A percentile compares a stretch with the other conserved stretches of the same genome.
Conservation (phyloP, 2,113 vertebrate genomes). For the Thomomys bottae region DNA sequence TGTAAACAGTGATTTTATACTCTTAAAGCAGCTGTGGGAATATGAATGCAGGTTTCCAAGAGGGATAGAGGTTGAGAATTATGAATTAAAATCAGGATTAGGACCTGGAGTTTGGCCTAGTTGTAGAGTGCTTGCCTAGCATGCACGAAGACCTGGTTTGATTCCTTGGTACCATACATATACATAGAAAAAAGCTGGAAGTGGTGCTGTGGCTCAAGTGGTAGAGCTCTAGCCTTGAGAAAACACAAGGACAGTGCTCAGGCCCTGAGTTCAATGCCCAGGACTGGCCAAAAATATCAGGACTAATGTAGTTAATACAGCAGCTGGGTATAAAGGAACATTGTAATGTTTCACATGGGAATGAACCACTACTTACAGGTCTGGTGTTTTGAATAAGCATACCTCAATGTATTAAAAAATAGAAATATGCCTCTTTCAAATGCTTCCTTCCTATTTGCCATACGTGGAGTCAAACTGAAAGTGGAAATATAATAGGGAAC, state of each 20-base stretch:
- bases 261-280: no score
- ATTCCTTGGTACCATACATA: no score
- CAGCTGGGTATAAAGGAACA: background rate
- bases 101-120: no score
- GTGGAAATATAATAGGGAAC: slow-evolving; percentile 31
- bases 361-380: background rate
- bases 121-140: no score
- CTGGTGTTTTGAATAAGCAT: slow-evolving; percentile 50
- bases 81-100: slow-evolving; percentile 45
- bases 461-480: slow-evolving; percentile 9
- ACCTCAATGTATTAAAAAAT: slow-evolving; percentile 36
- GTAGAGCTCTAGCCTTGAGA: no score
- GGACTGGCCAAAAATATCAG: no score
- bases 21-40: background rate
- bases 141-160: no score
- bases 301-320: slow-evolving; percentile 6
- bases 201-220: no score
- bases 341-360: slow-evolving; percentile 17
- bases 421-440: slow-evolving; percentile 44
- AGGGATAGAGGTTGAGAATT: slow-evolving; percentile 16
- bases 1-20: slow-evolving; percentile 16
- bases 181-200: no score
- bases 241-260: no score
- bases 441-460: background rate
- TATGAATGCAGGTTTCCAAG: slow-evolving; percentile 50